phyloP scores from a whole-genome alignment of 1,140 invertebrate species.

The Meteorus sp. region DNA sequence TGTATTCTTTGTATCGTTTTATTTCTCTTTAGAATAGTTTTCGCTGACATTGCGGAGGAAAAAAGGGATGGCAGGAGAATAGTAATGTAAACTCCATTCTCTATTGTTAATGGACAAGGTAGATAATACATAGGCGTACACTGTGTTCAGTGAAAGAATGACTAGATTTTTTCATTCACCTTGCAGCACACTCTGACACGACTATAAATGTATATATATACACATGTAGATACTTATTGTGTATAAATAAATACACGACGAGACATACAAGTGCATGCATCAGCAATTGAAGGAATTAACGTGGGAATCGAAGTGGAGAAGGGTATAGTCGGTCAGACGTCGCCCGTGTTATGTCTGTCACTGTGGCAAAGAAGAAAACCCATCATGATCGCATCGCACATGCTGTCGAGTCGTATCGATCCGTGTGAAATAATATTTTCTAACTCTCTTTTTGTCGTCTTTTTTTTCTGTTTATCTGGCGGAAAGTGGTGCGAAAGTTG shows the following conservation, averaged over 20 bases:
- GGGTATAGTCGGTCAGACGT: constrained; percentile 14
- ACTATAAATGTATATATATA: not conserved
- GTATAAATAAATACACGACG: not conserved
- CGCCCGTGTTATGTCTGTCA: not conserved
- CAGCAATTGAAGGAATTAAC: not conserved
- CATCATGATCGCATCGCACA: too few relatives aligned
- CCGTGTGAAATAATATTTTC: not conserved
- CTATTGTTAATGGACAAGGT: too few relatives aligned
- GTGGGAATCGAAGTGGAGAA: constrained; percentile 17
- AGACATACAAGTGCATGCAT: not conserved
- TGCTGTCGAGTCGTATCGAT: not conserved
- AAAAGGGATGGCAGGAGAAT: too few relatives aligned
- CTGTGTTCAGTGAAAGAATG: constrained; percentile 8
- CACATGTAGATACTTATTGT: not conserved
- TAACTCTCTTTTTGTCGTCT: not conserved
- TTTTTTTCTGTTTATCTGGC: too few relatives aligned
- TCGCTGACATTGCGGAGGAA: too few relatives aligned
- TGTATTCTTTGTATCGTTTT: too few relatives aligned
- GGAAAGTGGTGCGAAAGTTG: too few relatives aligned
- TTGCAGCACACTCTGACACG: too few relatives aligned
- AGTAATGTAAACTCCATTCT: too few relatives aligned
- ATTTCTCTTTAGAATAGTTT: too few relatives aligned
- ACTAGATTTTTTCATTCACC: not conserved
- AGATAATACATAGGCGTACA: too few relatives aligned
- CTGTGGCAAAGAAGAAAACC: too few relatives aligned